phyloP scores from a whole-genome alignment of 2,113 vertebrate species.

The Hypocryptadius cinnamomeus region DNA sequence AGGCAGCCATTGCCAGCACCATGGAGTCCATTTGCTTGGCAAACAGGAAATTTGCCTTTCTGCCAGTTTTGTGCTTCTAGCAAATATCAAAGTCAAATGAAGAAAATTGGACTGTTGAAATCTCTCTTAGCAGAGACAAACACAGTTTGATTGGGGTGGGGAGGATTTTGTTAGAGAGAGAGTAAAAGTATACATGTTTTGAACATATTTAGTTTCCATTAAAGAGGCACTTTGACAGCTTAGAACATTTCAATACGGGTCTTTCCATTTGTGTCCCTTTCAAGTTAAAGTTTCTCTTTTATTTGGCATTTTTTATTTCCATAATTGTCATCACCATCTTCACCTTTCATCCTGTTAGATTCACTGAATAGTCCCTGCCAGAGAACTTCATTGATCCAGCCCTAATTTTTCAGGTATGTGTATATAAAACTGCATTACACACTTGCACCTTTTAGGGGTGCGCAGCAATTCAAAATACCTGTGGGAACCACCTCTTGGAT shows the following conservation, averaged over 20 bases:
- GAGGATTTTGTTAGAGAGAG: neutral
- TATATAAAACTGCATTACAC: neutral
- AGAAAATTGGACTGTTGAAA: neutral
- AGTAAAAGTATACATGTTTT: neutral
- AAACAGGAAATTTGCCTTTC: neutral
- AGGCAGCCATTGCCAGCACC: neutral
- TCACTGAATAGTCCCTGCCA: neutral
- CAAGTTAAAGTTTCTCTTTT: neutral
- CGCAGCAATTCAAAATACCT: neutral
- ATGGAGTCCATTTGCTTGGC: neutral
- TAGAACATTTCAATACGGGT: neutral
- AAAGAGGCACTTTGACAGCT: neutral
- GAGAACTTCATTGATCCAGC: neutral
- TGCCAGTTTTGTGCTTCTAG: neutral
- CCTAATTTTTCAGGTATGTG: neutral
- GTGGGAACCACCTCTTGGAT: neutral
- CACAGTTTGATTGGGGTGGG: neutral
- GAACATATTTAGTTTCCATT: neutral
- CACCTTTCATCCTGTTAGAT: neutral
- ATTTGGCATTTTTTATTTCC: neutral
- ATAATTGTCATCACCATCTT: neutral
- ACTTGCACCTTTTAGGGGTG: neutral
- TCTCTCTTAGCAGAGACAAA: neutral
- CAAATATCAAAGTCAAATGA: neutral
- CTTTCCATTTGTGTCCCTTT: neutral